phyloP scores from a whole-genome alignment of 2,113 vertebrate genomes.

The Dipodomys ordii region DNA sequence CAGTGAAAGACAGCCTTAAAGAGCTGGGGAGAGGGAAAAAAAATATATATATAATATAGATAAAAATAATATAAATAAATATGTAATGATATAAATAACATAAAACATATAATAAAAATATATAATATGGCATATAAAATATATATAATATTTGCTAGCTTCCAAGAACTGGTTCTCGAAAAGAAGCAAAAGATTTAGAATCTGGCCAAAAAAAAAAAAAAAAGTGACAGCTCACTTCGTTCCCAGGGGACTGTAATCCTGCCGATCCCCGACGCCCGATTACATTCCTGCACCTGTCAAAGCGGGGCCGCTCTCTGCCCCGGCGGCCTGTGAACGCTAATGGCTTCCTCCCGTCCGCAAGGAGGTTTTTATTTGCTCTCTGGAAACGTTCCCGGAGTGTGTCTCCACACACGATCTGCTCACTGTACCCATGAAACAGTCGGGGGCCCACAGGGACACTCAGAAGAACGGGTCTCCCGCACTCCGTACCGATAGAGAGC shows the following conservation, averaged over 20 bases:
- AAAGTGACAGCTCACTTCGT: slow-evolving; percentile 80
- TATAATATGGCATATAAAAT: slow-evolving; percentile 17
- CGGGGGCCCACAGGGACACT: slow-evolving; percentile 62
- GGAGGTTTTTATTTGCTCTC: slow-evolving; percentile 81
- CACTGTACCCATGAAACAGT: background rate
- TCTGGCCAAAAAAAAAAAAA: slow-evolving; percentile 62
- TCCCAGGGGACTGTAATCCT: slow-evolving; percentile 75
- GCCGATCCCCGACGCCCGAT: slow-evolving; percentile 83
- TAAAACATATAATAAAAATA: too few relatives aligned
- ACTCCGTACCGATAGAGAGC: slow-evolving; percentile 54
- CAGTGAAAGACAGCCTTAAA: slow-evolving; percentile 69
- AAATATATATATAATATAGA: too few relatives aligned
- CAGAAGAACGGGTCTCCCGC: slow-evolving; percentile 60
- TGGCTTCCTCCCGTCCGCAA: slow-evolving; percentile 67
- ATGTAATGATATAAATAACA: too few relatives aligned
- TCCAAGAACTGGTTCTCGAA: slow-evolving; percentile 76
- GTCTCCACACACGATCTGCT: too few relatives aligned
- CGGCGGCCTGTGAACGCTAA: slow-evolving; percentile 85
- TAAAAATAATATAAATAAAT: too few relatives aligned
- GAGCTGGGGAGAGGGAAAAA: background rate
- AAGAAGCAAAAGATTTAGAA: slow-evolving; percentile 76
- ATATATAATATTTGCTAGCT: slow-evolving; percentile 62
- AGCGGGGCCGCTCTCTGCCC: slow-evolving; percentile 71
- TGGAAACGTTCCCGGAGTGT: slow-evolving; percentile 73
- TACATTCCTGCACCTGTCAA: slow-evolving; percentile 82